Evolutionary conservation across 2,797 vertebrate species (phyloP), one percentile per base, ranked within the genome.

Genomic region (Chromis chromis): DNA sequence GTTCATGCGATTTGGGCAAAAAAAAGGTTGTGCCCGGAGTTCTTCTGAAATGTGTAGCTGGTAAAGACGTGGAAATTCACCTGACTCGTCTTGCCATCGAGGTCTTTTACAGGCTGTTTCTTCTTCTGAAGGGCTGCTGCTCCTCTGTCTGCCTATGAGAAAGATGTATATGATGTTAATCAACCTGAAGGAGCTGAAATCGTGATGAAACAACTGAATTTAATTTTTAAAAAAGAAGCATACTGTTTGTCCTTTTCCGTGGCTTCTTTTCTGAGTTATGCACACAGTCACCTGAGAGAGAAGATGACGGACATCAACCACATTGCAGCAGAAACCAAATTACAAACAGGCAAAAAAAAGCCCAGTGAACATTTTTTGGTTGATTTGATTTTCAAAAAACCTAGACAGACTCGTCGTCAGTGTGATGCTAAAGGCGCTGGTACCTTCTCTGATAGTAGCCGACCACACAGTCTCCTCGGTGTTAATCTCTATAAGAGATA

Each of bases 401-500:
- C 33, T 11, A 2, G 12, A 11, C 2, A 36, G 7, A 24, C n/a
- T 6, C 42, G 2, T 50, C 19, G 31, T 57, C 17, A 49, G 7
- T 12, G 22, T n/a, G 5, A 66, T 17, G 56, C 11, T 28, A 27
- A 60, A 54, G 19, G 21, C 16, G 50, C 19, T 0, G 82, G 76
- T 91, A 96, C 95, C 95, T 89, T 96, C 96, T 83, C 96, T 92
- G 40, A 97, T 93, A 61, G 89, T 96, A 48, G 95, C 93, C 9
- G 95, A 96, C 96, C 95, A 96, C 0, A 96, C 92, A 0, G 83
- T 92, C 48, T 94, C 94, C 0, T 94, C 92, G 0, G 96, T 95
- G 61, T 95, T 93, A 0, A 71, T 89, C 78, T 97, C 96, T 13
- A 94, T 82, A 56, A 96, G 87, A 71, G 94, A 93, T 77, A 97